Percentiles rank a stretch among this genome's conserved stretches.
Evolutionary conservation across 2,797 vertebrate genomes (phyloP).

Genomic region (Sebastes itinus): DNA sequence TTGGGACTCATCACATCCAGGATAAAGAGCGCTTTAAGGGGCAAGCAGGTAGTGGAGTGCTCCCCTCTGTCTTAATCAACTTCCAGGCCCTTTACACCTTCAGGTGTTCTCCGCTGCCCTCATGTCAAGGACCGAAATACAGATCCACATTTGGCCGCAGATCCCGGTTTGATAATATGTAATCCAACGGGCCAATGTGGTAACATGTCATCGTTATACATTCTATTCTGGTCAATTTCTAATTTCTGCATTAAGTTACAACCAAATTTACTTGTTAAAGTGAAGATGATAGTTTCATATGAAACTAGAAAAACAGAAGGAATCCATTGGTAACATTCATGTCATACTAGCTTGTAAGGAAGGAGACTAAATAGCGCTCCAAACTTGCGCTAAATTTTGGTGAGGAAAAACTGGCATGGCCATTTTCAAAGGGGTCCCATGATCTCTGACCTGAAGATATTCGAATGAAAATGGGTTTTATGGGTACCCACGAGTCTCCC

Average conservation of each 20-base stretch:
- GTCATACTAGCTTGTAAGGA: no score
- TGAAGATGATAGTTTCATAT: no score
- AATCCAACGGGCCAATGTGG: background rate
- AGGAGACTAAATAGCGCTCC: no score
- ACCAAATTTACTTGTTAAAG: background rate
- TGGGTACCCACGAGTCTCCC: accelerated
- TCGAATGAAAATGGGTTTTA: no score
- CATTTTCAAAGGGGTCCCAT: no score
- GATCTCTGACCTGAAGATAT: no score
- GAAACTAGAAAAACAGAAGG: no score
- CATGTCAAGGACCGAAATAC: conserved; percentile 35
- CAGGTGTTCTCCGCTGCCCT: conserved; percentile 26
- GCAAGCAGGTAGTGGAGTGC: conserved; percentile 55
- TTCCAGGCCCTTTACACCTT: conserved; percentile 56
- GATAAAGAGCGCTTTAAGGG: conserved; percentile 66
- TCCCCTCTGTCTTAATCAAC: conserved; percentile 71
- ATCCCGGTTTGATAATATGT: background rate
- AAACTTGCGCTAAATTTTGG: no score
- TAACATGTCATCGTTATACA: background rate
- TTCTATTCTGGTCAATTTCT: background rate
- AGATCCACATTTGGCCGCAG: conserved; percentile 27
- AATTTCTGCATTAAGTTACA: background rate
- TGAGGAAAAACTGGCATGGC: no score
- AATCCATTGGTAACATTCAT: no score
- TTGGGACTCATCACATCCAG: conserved; percentile 57